Percentiles rank a stretch among this genome's conserved stretches.
phyloP scores from a whole-genome alignment of 2,888 invertebrate species.

The Apamea sordens region DNA sequence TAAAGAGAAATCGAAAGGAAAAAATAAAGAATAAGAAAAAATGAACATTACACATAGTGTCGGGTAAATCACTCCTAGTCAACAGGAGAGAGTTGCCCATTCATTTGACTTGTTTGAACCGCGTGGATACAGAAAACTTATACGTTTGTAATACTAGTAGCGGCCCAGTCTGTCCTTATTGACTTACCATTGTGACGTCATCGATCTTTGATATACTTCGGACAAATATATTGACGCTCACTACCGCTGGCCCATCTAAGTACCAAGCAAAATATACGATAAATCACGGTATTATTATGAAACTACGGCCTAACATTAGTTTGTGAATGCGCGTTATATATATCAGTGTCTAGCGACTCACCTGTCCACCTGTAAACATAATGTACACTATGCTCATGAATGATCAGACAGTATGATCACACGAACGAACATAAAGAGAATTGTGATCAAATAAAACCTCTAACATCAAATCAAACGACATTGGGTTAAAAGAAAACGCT shows the following conservation, averaged over 20 bases:
- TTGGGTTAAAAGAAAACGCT: constrained; percentile 69
- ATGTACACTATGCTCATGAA: constrained; percentile 63
- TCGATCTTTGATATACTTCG: constrained; percentile 99
- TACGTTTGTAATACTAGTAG: constrained; percentile 82
- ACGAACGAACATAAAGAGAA: constrained; percentile 70
- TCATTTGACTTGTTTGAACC: constrained; percentile 89
- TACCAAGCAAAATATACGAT: constrained; percentile 89
- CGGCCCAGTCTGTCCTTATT: constrained; percentile 83
- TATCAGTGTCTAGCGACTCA: constrained; percentile 66
- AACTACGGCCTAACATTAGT: constrained; percentile 80
- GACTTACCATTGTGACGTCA: constrained; percentile 99
- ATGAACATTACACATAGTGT: constrained; percentile 78
- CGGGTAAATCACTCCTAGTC: constrained; percentile 85
- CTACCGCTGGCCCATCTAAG: constrained; percentile 97
- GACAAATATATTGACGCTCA: constrained; percentile 99
- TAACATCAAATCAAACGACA: constrained; percentile 73
- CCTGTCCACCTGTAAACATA: constrained; percentile 66
- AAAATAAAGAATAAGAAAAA: constrained; percentile 78
- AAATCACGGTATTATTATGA: constrained; percentile 77
- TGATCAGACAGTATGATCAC: constrained; percentile 68
- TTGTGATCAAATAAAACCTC: constrained; percentile 71
- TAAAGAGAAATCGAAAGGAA: constrained; percentile 73
- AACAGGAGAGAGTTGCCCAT: constrained; percentile 87
- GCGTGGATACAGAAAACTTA: constrained; percentile 76
- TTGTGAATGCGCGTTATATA: constrained; percentile 64